A percentile compares a stretch with the other conserved stretches of the same genome.
These are phyloP conservation scores for Cynaeus angustus DNA, from an alignment of 2,888 invertebrate genomes.

Conservation along the genomic window DNA sequence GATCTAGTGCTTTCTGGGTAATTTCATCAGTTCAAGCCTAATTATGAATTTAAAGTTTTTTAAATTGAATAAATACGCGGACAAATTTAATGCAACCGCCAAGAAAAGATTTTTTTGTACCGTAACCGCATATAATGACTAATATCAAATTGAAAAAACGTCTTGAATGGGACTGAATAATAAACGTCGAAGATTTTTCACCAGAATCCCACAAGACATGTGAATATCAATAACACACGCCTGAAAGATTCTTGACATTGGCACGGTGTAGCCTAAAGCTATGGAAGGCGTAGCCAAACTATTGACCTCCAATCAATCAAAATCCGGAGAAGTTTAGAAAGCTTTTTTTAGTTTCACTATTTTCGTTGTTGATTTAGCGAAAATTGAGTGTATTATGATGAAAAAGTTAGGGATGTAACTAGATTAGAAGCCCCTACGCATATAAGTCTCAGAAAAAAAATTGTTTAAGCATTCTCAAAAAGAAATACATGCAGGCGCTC, in stretches of 20 bases:
- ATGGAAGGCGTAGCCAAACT: slow-evolving; percentile 37
- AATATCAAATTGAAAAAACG: slow-evolving; percentile 40
- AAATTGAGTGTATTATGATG: no score
- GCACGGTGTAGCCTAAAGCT: slow-evolving; percentile 32
- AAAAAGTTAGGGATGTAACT: no score
- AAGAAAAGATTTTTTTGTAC: no score
- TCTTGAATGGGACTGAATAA: slow-evolving; percentile 42
- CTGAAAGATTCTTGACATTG: slow-evolving; percentile 44
- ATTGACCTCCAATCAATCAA: slow-evolving; percentile 46
- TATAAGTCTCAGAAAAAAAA: no score
- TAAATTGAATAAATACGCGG: slow-evolving; percentile 24
- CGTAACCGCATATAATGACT: slow-evolving; percentile 12
- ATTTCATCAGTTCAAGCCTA: slow-evolving; percentile 33
- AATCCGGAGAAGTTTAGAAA: slow-evolving; percentile 6
- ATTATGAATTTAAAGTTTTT: slow-evolving; percentile 37
- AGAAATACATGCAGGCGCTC: no score
- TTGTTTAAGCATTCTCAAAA: no score
- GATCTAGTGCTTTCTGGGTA: slow-evolving; percentile 35
- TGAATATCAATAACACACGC: slow-evolving; percentile 44
- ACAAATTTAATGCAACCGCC: no score
- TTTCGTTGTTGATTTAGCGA: no score
- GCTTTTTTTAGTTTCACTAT: no score
- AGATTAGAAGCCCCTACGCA: no score
- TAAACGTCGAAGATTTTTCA: slow-evolving; percentile 41
- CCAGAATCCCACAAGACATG: slow-evolving; percentile 39